Evolutionary conservation across 2,888 invertebrate species (phyloP), one percentile per base, ranked within the genome.

Genomic region (Erynnis tages): DNA sequence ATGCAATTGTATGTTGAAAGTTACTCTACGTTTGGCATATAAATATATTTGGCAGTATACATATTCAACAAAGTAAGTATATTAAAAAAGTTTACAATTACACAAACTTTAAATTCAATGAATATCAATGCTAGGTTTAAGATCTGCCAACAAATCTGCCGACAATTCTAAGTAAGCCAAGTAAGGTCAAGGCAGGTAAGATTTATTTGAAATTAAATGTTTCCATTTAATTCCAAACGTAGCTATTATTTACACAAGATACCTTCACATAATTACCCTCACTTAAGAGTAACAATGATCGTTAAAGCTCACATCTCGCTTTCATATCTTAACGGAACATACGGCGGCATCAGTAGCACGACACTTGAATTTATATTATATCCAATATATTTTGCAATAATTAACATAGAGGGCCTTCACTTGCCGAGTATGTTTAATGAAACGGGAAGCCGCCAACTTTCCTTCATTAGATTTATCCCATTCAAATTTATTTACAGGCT

Each of bases 191-290:
- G 8, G 29, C 11, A 47, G 19, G 10, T 21, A 48, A 37, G 40
- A 21, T 46, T 40, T 13, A 25, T 41, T 37, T 23, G 16, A 43
- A 4, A 25, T 17, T 47, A 23, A 38, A 44, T 37, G 13, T 38
- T 19, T 37, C 44, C 30, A 52, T 56, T 54, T 55, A 45, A 57
- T 61, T 58, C 54, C 49, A 56, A 59, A 59, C 59, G 54, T 45
- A 54, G 43, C 35, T 35, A 54, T 58, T 59, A 61, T 59, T 62
- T 50, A 61, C 54, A 54, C 57, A 61, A 54, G 54, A 59, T 58
- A 27, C 58, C 56, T 59, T 56, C 56, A 56, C 45, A 54, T 63
- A 66, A 66, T 66, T 65, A 62, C 56, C 57, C 55, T 53, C 54
- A 59, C 54, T 62, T 60, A 56, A 59, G 48, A 30, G 54, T 55